phyloP scores from a whole-genome alignment of 2,888 invertebrate genomes.

The Herminia tarsipennalis region DNA sequence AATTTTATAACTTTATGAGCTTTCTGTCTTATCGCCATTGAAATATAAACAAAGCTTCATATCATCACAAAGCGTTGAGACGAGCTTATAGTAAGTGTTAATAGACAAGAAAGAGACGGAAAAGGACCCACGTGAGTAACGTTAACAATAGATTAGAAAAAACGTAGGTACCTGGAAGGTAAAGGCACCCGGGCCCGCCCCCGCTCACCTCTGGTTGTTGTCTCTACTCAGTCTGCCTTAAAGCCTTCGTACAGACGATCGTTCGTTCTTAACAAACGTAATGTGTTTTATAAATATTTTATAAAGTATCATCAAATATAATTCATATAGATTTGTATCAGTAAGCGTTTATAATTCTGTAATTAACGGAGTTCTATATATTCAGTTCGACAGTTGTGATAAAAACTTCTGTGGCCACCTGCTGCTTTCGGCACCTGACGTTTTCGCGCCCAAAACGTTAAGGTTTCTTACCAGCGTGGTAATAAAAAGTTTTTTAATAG shows the following conservation, averaged over 20 bases:
- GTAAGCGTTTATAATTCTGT: slow-evolving; percentile 37
- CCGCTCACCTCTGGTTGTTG: slow-evolving; percentile 53
- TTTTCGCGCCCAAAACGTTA: slow-evolving; percentile 72
- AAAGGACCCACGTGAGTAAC: slow-evolving; percentile 74
- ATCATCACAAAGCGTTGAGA: slow-evolving; percentile 54
- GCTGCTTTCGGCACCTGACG: slow-evolving; percentile 58
- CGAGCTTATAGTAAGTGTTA: slow-evolving; percentile 33
- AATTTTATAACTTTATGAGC: slow-evolving; percentile 56
- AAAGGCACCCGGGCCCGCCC: slow-evolving; percentile 63
- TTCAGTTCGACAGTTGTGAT: slow-evolving; percentile 55
- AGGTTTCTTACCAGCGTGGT: slow-evolving; percentile 26
- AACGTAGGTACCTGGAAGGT: slow-evolving; percentile 79
- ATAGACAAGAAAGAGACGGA: slow-evolving; percentile 61
- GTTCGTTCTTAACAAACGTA: slow-evolving; percentile 40
- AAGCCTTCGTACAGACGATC: slow-evolving; percentile 65
- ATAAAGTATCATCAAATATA: slow-evolving; percentile 31
- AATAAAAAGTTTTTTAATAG: slow-evolving; percentile 37
- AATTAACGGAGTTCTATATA: slow-evolving; percentile 55
- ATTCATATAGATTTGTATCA: slow-evolving; percentile 49
- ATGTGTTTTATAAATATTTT: not conserved
- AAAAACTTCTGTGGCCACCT: slow-evolving; percentile 58
- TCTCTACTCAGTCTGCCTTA: slow-evolving; percentile 64
- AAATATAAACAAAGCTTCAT: slow-evolving; percentile 76
- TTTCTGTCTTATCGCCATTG: slow-evolving; percentile 62
- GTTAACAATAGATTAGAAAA: slow-evolving; percentile 82